These are phyloP conservation scores for Clepsis dumicolana DNA, from an alignment of 2,888 invertebrate genomes.

Conservation along the genomic window DNA sequence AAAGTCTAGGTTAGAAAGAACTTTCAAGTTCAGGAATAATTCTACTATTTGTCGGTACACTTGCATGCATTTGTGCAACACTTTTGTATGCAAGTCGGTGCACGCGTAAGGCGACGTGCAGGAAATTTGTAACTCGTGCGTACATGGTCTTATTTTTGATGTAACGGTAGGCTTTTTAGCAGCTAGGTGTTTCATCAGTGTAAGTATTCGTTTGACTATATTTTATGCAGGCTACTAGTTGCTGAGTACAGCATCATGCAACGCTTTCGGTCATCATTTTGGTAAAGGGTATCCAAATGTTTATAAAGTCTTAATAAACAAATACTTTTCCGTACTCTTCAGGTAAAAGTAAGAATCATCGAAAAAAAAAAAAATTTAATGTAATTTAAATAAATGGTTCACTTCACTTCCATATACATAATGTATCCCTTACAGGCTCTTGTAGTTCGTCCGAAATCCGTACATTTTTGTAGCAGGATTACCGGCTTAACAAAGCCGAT, in stretches of 20 bases:
- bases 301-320: too few relatives aligned
- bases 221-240: not conserved
- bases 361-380: too few relatives aligned
- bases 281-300: too few relatives aligned
- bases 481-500: constrained; percentile 1
- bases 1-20: constrained; percentile 32
- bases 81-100: constrained; percentile 61
- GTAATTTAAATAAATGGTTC: too few relatives aligned
- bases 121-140: constrained; percentile 54
- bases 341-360: too few relatives aligned
- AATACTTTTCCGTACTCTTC: too few relatives aligned
- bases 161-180: constrained; percentile 21
- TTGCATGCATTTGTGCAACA: constrained; percentile 63
- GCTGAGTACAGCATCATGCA: too few relatives aligned
- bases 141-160: constrained; percentile 39
- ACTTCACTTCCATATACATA: too few relatives aligned
- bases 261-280: too few relatives aligned
- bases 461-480: constrained; percentile 1
- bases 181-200: constrained; percentile 1
- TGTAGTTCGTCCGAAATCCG: not conserved
- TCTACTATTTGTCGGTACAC: constrained; percentile 63
- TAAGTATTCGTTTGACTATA: not conserved
- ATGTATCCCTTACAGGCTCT: not conserved
- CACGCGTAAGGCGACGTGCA: constrained; percentile 57
- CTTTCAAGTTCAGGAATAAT: constrained; percentile 62